These are phyloP conservation scores for Podotricha telesiphe DNA, from an alignment of 2,888 invertebrate species.

Conservation along the genomic window DNA sequence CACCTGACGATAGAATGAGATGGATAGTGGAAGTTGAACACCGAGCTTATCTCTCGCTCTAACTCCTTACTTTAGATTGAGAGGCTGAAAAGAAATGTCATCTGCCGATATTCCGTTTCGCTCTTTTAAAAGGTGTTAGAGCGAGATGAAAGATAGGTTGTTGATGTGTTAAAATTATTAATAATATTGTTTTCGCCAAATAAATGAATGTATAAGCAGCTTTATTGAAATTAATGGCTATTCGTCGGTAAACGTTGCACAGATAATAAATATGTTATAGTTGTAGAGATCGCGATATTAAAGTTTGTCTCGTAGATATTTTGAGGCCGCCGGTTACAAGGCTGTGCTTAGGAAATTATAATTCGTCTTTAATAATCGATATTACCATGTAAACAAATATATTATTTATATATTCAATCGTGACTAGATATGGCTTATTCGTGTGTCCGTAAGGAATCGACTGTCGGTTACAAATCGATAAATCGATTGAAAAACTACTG, in stretches of 20 bases:
- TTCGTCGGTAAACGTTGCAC: slow-evolving; percentile 27
- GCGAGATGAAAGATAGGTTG: background rate
- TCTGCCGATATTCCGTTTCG: background rate
- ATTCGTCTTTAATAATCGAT: slow-evolving; percentile 13
- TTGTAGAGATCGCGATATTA: slow-evolving; percentile 13
- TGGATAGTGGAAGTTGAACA: background rate
- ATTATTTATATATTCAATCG: slow-evolving; percentile 9
- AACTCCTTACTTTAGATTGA: background rate
- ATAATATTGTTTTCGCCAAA: background rate
- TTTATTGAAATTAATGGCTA: slow-evolving; percentile 20
- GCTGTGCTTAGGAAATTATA: slow-evolving; percentile 19
- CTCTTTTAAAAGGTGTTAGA: background rate
- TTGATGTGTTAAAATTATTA: slow-evolving; percentile 7
- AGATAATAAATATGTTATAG: slow-evolving; percentile 23
- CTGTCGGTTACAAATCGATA: background rate
- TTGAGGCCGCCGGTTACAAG: slow-evolving; percentile 9
- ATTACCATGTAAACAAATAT: slow-evolving; percentile 5
- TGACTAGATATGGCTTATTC: slow-evolving; percentile 8
- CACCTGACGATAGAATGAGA: background rate
- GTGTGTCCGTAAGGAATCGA: background rate
- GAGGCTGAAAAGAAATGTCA: background rate
- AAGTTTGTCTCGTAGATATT: slow-evolving; percentile 7
- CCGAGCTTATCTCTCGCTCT: background rate
- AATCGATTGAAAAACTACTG: background rate
- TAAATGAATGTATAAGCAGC: slow-evolving; percentile 18